Evolutionary conservation across 1,140 invertebrate species (phyloP), one percentile per base, ranked within the genome.

Genomic region (Micrasema minimum): DNA sequence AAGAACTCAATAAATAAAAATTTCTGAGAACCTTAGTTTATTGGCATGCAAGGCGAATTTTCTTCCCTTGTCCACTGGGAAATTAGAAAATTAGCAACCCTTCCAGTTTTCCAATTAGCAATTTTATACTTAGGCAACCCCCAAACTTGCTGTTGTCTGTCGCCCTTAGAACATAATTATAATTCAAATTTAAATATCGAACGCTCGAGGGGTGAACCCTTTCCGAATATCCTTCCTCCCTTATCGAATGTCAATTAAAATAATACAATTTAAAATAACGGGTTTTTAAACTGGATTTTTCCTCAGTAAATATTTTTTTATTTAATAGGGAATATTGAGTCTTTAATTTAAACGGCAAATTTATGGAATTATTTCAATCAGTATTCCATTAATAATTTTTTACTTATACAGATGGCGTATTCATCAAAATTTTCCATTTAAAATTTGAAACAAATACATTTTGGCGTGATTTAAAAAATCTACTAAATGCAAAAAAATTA

Each of bases 41-140:
- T 72, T 66, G 65, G 65, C 48, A 72, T 72, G 70, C 70, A 72
- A 62, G 38, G 45, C 62, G 43, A 64, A 35, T 66, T 66, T 72
- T 22, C 65, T 66, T 41, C 51, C 51, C 53, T 72, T 22, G 62
- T 66, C 64, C 46, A 59, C 43, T 55, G 70, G 62, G 70, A 72
- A 72, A 66, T 31, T 31, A 31, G 26, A 4, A 31, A 31, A 31
- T 72, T 66, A 66, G 38, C 62, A 26, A 72, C 69, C 57, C 69
- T 71, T 71, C 66, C 14, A 23, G 50, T 57, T 66, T 66, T 45
- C 48, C 61, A 71, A 71, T 71, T 71, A 71, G 69, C 48, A 64
- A 45, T 71, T 66, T 71, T 71, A 64, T 59, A 71, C 64, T 71
- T 18, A 51, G 16, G 18, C 48, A 51, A 9, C 26, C 26, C 26